phyloP scores from a whole-genome alignment of 2,888 invertebrate species.

The Bellardia pandia region DNA sequence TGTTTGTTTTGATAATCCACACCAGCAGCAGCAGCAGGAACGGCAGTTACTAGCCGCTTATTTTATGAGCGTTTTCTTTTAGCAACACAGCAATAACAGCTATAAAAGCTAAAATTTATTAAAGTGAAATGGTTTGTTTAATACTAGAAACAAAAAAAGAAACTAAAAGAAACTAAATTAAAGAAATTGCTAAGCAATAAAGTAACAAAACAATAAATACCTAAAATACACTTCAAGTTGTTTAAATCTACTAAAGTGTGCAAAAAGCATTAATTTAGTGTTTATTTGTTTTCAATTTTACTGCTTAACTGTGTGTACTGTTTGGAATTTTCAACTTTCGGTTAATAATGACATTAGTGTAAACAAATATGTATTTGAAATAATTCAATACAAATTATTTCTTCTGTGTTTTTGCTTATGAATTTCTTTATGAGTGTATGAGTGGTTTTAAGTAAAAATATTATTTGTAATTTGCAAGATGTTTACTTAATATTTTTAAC shows the following conservation, averaged over 20 bases:
- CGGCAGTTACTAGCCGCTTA: not conserved
- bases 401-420: too few relatives aligned
- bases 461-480: too few relatives aligned
- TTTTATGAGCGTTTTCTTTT: not conserved
- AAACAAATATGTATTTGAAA: not conserved
- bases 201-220: too few relatives aligned
- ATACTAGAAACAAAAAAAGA: not conserved
- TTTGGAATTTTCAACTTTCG: not conserved
- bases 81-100: conserved; percentile 15
- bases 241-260: conserved; percentile 8
- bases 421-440: too few relatives aligned
- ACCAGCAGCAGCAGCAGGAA: not conserved
- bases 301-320: conserved; percentile 11
- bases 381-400: not conserved
- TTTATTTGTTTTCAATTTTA: conserved; percentile 28
- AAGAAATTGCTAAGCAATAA: not conserved
- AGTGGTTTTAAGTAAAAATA: too few relatives aligned
- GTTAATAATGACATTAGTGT: conserved; percentile 10
- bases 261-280: conserved; percentile 10
- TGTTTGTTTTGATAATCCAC: not conserved
- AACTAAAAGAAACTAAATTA: not conserved
- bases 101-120: conserved; percentile 39
- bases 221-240: not conserved
- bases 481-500: too few relatives aligned
- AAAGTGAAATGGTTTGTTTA: conserved; percentile 61